Percentiles rank a stretch among this genome's conserved stretches.
These are phyloP conservation scores for Chiridota heheva DNA, from an alignment of 35 echinoderm and acorn worm genomes.

Conservation along the genomic window DNA sequence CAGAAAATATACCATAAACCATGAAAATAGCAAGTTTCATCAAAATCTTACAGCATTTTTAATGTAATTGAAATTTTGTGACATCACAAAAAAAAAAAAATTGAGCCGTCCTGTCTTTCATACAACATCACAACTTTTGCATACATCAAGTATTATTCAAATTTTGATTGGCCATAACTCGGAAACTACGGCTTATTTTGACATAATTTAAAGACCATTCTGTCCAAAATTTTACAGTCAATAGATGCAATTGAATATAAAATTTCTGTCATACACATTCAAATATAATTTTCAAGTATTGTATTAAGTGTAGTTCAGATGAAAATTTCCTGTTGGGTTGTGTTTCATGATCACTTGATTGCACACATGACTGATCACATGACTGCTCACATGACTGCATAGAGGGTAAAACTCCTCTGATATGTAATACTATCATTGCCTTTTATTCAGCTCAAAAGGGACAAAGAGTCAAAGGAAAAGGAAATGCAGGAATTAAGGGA, in stretches of 20 bases:
- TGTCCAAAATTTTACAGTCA: no score
- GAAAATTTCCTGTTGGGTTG: background rate
- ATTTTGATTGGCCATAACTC: no score
- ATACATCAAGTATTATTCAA: no score
- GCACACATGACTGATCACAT: background rate
- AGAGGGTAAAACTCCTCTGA: background rate
- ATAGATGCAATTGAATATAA: background rate
- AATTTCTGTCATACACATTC: background rate
- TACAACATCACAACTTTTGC: no score
- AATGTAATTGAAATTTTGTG: background rate
- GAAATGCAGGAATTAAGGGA: conserved; percentile 54
- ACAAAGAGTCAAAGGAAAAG: conserved; percentile 51
- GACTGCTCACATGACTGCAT: background rate
- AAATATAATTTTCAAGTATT: background rate
- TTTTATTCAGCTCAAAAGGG: conserved; percentile 18
- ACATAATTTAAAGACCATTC: no score
- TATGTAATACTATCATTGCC: background rate
- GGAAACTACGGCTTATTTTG: no score
- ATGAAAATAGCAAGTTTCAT: background rate
- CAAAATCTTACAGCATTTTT: background rate
- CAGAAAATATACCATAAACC: background rate
- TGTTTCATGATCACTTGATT: no score
- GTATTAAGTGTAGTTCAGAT: background rate
- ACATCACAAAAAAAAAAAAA: background rate
- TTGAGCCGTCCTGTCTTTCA: no score